A percentile compares a stretch with the other conserved stretches of the same genome.
These are phyloP conservation scores for Ophraella communa DNA, from an alignment of 2,888 invertebrate species.

Conservation along the genomic window DNA sequence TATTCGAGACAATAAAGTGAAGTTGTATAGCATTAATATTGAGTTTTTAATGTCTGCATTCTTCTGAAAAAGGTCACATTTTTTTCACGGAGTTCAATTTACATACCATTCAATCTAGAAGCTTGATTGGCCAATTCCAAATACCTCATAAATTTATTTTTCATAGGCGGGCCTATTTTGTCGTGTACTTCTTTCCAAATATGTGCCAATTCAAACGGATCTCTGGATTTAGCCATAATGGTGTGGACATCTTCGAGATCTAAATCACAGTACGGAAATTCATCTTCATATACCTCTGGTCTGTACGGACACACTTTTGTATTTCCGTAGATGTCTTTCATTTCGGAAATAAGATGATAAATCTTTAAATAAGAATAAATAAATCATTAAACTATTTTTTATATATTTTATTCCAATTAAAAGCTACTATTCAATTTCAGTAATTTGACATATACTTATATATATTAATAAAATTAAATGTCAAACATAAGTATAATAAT, in stretches of 20 bases:
- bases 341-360: constrained; percentile 74
- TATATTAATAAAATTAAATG: no score
- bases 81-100: no score
- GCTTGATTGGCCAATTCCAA: constrained; percentile 82
- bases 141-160: constrained; percentile 78
- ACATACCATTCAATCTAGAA: constrained; percentile 72
- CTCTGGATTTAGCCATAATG: constrained; percentile 74
- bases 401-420: no score
- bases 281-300: constrained; percentile 53
- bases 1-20: no score
- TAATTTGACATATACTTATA: no score
- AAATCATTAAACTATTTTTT: no score
- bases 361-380: constrained; percentile 65
- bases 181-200: constrained; percentile 86
- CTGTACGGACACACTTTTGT: constrained; percentile 74
- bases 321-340: constrained; percentile 79
- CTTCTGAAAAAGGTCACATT: no score
- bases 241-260: constrained; percentile 69
- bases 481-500: no score
- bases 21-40: no score
- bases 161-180: constrained; percentile 77
- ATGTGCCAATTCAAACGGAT: constrained; percentile 76
- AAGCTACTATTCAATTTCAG: no score
- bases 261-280: constrained; percentile 65
- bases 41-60: no score